phyloP scores from a whole-genome alignment of 2,888 invertebrate species.

The Sialis fuliginosa region DNA sequence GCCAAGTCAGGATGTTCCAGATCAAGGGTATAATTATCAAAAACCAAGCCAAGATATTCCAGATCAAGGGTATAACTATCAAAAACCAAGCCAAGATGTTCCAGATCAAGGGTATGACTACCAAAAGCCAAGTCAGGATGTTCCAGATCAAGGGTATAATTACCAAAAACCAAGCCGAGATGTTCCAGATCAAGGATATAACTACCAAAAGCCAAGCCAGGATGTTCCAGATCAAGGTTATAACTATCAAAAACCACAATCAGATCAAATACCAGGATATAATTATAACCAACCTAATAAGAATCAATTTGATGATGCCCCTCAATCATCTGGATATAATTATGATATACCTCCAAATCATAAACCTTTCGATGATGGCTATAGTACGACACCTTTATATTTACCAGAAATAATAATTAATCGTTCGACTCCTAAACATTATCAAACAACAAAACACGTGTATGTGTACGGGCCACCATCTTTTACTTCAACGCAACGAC shows the following conservation, averaged over 20 bases:
- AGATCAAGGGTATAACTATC: too few species aligned
- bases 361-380: background rate
- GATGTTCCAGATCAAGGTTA: conserved; percentile 5
- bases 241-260: conserved; percentile 3
- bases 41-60: conserved; percentile 3
- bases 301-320: too few species aligned
- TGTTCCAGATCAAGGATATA: background rate
- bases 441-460: background rate
- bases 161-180: conserved; percentile 7
- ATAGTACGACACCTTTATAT: background rate
- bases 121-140: conserved; percentile 7
- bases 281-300: background rate
- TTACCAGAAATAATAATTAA: background rate
- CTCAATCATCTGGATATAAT: background rate
- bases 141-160: conserved; percentile 8
- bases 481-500: background rate
- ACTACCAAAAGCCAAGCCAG: too few species aligned
- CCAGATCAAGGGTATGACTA: conserved; percentile 3
- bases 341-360: background rate
- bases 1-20: too few species aligned
- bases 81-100: too few species aligned
- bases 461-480: background rate
- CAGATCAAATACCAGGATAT: background rate
- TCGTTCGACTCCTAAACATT: background rate
- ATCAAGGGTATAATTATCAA: conserved; percentile 4